A percentile compares a stretch with the other conserved stretches of the same genome.
Evolutionary conservation across 2,113 vertebrate species (phyloP).

Genomic region (Lucifuga dentata): DNA sequence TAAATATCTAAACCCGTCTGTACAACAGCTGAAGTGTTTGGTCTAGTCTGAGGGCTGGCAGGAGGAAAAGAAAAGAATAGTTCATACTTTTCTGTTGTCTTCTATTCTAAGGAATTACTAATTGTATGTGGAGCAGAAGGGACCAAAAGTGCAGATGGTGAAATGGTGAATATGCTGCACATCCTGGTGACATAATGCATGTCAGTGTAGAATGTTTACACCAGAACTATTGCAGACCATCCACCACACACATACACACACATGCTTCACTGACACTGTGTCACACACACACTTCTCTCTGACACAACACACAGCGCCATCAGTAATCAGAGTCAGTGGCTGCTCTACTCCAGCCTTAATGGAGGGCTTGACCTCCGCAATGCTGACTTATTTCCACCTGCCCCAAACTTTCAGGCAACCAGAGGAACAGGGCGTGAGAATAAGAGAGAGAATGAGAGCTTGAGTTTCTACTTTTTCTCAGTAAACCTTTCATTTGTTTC

Average conservation of each 20-base stretch:
- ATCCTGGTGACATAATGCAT: conserved; percentile 20
- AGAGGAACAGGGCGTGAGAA: conserved; percentile 42
- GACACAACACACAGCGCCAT: conserved; percentile 29
- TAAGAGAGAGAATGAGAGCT: conserved; percentile 46
- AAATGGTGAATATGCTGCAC: conserved; percentile 18
- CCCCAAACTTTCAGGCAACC: conserved; percentile 69
- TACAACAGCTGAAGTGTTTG: conserved; percentile 23
- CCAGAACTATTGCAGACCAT: conserved; percentile 32
- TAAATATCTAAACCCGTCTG: conserved; percentile 45
- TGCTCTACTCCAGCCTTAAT: conserved; percentile 75
- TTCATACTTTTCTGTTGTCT: conserved; percentile 34
- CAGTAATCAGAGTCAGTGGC: conserved; percentile 68
- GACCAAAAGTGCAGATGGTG: conserved; percentile 35
- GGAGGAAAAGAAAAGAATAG: conserved; percentile 39
- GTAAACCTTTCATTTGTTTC: conserved; percentile 69
- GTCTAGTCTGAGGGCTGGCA: conserved; percentile 14
- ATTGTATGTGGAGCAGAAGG: conserved; percentile 39
- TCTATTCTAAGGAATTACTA: conserved; percentile 46
- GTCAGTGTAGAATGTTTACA: conserved; percentile 49
- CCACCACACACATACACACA: neutral
- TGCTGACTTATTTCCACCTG: conserved; percentile 74
- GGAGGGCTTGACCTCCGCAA: conserved; percentile 79
- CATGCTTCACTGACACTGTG: no score
- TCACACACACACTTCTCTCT: neutral
- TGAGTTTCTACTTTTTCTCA: conserved; percentile 54